Evolutionary conservation across 2,888 invertebrate genomes (phyloP), one percentile per base, ranked within the genome.

Genomic region (Spicauda simplicius): DNA sequence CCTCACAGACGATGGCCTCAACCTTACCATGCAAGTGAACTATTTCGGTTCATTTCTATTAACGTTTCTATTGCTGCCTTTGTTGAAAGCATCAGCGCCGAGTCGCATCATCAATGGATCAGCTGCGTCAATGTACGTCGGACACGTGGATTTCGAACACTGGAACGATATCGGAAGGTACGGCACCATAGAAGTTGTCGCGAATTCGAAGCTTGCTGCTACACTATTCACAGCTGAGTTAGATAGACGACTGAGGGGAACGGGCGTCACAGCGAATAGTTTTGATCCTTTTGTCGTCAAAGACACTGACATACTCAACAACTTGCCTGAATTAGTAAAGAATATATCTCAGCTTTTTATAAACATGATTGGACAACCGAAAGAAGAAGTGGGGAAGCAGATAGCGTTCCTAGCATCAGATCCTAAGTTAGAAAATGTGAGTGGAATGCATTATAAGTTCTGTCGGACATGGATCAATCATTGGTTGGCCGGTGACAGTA

Each of bases 41-140:
- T 95, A 96, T 79, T 95, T 96, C 76, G 96, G 96, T 10, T 94
- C 95, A 0, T 97, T 97, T 80, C 86, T 97, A 52, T 90, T 97
- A 48, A 96, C 96, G 0, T 95, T 95, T 81, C 88, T 97, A 69
- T 87, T 97, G 68, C 80, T 91, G 72, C 91, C 91, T 69, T 72
- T 90, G 73, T 76, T 96, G 18, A 95, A 93, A 81, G 73, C 78
- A 2, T 94, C 94, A 1, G 85, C 92, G 0, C 94, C 94, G 1
- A 94, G 95, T 70, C 89, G 96, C 71, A 94, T 96, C 33, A 85
- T 96, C 11, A 95, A 94, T 76, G 92, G 96, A n/a, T 92, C 95
- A 0, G 95, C 95, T 56, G 79, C 90, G 0, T 89, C 95, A n/a
- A 95, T 96, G 86, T 87, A 82, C 59, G 71, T 91, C 48, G 92